Evolutionary conservation across 2,888 invertebrate species (phyloP), one percentile per base, ranked within the genome.

Genomic region (Nasonovia ribisnigri): DNA sequence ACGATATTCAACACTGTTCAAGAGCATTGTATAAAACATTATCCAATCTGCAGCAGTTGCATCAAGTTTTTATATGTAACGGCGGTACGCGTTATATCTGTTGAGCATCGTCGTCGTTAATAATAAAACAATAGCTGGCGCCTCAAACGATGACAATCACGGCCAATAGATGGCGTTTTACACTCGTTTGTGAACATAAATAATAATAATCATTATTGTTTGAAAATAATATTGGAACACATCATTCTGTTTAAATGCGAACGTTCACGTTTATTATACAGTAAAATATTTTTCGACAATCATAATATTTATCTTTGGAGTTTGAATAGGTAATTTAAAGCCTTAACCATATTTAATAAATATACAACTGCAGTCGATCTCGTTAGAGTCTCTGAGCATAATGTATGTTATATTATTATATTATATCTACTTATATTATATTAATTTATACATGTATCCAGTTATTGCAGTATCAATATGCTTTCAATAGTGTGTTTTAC

Each of bases 41-140:
- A 20, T 8, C 36, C 36, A 36, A 20, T 20, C 2, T 5, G 2
- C 67, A 36, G 20, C 20, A 2, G 20, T 77, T 20, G 77, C 8
- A 36, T 77, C 20, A 8, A 20, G 20, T 77, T 20, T 77, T 36
- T 20, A 77, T 77, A 20, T 77, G 77, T 20, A 36, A 77, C 36
- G 36, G 36, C 2, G 77, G 36, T 24, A 77, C 77, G 36, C 20
- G 8, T 77, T 36, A 36, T 77, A 77, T 77, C 77, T 86, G 42
- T 77, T 77, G 77, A 77, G 77, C 77, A 77, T 77, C 36, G 36
- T 20, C 77, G 20, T 46, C 86, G 86, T 86, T 77, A 67, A 67
- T 67, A 86, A 48, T 86, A 54, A 42, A 60, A 60, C 16, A 89
- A 60, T 46, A 60, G 60, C 60, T 89, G 89, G 77, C 77, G 77